phyloP scores from a whole-genome alignment of 2,888 invertebrate species.

The Andrena fulva region DNA sequence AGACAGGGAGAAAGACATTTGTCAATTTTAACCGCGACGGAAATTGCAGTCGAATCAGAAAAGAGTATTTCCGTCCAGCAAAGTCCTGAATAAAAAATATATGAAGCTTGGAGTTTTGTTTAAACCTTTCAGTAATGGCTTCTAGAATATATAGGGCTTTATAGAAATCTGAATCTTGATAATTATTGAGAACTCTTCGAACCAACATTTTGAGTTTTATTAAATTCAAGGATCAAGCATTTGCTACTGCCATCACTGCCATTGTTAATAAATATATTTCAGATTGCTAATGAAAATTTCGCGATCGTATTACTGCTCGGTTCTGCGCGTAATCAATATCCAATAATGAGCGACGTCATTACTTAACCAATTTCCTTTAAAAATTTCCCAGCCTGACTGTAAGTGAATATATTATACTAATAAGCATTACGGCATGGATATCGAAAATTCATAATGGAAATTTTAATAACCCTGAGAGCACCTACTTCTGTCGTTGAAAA shows the following conservation, averaged over 20 bases:
- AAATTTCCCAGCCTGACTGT: slow-evolving; percentile 13
- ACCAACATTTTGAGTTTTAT: no score
- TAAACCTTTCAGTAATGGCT: background rate
- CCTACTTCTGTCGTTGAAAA: background rate
- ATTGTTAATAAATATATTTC: no score
- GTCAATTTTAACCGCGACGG: slow-evolving; percentile 28
- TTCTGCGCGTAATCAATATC: slow-evolving; percentile 21
- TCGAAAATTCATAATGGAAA: background rate
- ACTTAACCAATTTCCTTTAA: slow-evolving; percentile 14
- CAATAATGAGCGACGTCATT: slow-evolving; percentile 14
- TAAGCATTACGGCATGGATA: background rate
- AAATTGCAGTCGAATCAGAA: background rate
- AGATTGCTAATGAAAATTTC: slow-evolving; percentile 26
- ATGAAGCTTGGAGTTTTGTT: background rate
- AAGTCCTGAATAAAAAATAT: background rate
- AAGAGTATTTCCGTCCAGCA: background rate
- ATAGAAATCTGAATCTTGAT: no score
- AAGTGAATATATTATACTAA: slow-evolving; percentile 12
- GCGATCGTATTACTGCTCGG: slow-evolving; percentile 19
- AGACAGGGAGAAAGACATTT: slow-evolving; percentile 12
- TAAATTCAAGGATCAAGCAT: no score
- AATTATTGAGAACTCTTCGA: no score
- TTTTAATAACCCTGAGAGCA: slow-evolving; percentile 1
- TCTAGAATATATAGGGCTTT: background rate
- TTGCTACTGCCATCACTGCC: no score